Evolutionary conservation across 2,888 invertebrate genomes (phyloP).

Genomic region (Tenthredo mesomela): DNA sequence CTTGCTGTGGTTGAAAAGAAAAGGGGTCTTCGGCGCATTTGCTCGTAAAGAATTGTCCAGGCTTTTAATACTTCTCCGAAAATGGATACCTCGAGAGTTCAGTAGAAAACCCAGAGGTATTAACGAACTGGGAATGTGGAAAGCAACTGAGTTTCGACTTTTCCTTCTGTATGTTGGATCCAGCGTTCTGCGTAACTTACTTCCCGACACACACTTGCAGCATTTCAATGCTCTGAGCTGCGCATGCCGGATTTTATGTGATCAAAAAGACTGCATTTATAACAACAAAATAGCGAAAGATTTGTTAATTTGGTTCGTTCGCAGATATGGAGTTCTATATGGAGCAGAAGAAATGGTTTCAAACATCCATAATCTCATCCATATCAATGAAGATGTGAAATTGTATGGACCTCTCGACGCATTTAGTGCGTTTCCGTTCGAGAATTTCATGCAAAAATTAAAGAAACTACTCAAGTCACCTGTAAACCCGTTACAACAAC

Average conservation of each 20-base stretch:
- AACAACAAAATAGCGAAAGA: constrained; percentile 57
- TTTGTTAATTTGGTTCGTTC: constrained; percentile 59
- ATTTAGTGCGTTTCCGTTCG: constrained; percentile 59
- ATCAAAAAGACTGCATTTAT: constrained; percentile 48
- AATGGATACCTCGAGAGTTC: constrained; percentile 56
- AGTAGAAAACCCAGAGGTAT: constrained; percentile 57
- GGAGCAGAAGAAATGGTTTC: constrained; percentile 56
- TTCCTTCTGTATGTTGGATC: constrained; percentile 60
- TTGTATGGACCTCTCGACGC: constrained; percentile 59
- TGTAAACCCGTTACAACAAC: constrained; percentile 40
- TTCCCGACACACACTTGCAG: constrained; percentile 54
- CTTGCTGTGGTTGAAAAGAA: background rate
- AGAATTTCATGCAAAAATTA: constrained; percentile 58
- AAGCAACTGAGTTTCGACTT: constrained; percentile 59
- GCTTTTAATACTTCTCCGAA: background rate
- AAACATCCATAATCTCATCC: constrained; percentile 62
- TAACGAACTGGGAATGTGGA: constrained; percentile 56
- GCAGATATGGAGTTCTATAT: constrained; percentile 55
- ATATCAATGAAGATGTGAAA: constrained; percentile 59
- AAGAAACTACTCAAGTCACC: constrained; percentile 55
- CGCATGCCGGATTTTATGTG: constrained; percentile 59
- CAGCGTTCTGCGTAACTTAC: constrained; percentile 55
- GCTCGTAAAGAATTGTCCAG: background rate
- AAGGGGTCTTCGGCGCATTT: background rate
- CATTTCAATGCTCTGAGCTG: constrained; percentile 60